Percentiles rank a stretch among this genome's conserved stretches.
phyloP scores from a whole-genome alignment of 1,140 invertebrate genomes.

The Atopsyche davidsoni region DNA sequence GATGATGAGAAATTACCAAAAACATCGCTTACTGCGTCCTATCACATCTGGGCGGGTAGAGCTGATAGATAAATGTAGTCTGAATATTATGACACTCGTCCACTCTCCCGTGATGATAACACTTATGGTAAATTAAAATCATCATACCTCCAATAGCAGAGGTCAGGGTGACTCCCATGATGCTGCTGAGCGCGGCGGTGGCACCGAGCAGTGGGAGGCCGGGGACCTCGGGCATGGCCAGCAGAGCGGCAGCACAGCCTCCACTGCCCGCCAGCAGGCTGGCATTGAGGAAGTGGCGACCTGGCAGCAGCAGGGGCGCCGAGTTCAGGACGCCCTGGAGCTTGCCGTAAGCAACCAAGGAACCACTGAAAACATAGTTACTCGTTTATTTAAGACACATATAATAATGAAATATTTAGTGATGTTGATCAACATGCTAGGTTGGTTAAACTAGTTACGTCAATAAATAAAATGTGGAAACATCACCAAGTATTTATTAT shows the following conservation, averaged over 20 bases:
- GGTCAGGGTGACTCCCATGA: conserved; percentile 82
- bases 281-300: conserved; percentile 70
- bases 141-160: conserved; percentile 76
- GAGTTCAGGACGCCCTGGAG: conserved; percentile 78
- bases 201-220: conserved; percentile 60
- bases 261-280: conserved; percentile 63
- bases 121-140: neutral
- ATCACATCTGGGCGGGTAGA: too few species aligned
- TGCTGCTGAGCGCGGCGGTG: conserved; percentile 63
- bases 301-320: conserved; percentile 74
- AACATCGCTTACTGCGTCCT: too few species aligned
- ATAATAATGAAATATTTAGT: too few species aligned
- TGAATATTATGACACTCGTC: neutral
- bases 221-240: conserved; percentile 58
- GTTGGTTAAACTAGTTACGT: too few species aligned
- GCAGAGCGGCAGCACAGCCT: conserved; percentile 65
- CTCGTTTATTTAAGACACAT: too few species aligned
- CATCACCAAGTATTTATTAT: too few species aligned
- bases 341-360: conserved; percentile 86
- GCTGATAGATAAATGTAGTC: conserved; percentile 2
- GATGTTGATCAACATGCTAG: too few species aligned
- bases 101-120: neutral
- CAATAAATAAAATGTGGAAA: too few species aligned
- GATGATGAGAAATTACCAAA: too few species aligned
- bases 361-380: conserved; percentile 60